Base-by-base conservation (phyloP, 1,140 invertebrate genomes). In the Zaprionus gabonicus region DNA sequence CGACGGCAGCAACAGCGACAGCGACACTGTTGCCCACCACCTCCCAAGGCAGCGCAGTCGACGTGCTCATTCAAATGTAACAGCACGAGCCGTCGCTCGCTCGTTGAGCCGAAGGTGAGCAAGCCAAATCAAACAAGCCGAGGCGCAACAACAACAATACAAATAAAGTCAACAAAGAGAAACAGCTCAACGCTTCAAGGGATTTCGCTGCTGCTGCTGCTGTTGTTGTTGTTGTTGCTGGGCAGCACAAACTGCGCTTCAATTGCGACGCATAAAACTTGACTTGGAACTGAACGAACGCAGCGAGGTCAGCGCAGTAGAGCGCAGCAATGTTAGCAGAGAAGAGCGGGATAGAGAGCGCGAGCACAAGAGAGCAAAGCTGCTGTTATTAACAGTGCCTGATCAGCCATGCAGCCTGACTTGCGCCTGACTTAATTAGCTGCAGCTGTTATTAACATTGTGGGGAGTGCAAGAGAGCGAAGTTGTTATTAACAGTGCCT, bases 61-160 rank as follows among this genome's bases (percentile, higher is more conserved):
- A 71, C 80, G 83, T 90, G 85, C 81, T 84, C 85, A 88, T 88
- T 88, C 84, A 88, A 88, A 88, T 88, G 84, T 84, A 88, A 88
- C 84, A 88, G 85, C 84, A 88, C 84, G 84, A 87, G 83, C 66
- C 78, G 65, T 68, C 51, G 73, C 57, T 51, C 71, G 74, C 62
- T 51, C 71, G 74, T 56, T 77, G 77, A 83, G 84, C 84, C 83
- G 84, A 88, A 88, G 84, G 84, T 88, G 84, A 88, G 84, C 84
- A 84, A 87, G 84, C 77, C 78, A 88, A 86, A 83, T 87, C 83
- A 86, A 86, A 87, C 83, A 87, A 87, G 82, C 77, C 80, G 84
- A 87, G 83, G 78, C 83, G 76, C 57, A 83, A 73, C 69, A 74
- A 73, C 69, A 74, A 76, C 58, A 78, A 63, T 56, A 41, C 15